Base-by-base conservation (phyloP, 2,888 invertebrate genomes). In the Caradrina clavipalpis region DNA sequence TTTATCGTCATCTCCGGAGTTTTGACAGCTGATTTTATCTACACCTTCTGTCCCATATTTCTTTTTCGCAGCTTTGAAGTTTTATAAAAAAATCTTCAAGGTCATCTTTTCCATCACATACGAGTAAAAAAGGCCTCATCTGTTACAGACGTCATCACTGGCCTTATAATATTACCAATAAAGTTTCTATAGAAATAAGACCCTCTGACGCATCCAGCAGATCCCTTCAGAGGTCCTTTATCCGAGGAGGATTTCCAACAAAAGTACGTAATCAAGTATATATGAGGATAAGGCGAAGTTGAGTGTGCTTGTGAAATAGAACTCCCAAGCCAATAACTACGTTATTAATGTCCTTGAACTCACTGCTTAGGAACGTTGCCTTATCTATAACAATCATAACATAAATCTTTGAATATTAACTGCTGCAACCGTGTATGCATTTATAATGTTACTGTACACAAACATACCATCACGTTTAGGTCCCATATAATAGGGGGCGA, bases 241-340 rank as follows among this genome's bases (percentile, higher is more conserved):
- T 72, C 54, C 59, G 51, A 64, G 31, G 49, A 67, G 56, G 63
- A 67, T 71, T 69, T 54, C 55, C 55, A 56, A 71, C 83, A 80
- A 83, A 83, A 83, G 68, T 69, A 60, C 39, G 63, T 71, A 80
- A 80, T 83, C 69, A 83, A 81, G 68, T 64, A 72, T 70, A 69
- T 68, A 76, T 11, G 64, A 65, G 56, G 56, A 73, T 68, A 62
- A 69, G 63, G 49, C 74, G 68, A 58, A 69, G 58, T 74, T 69
- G 69, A 83, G 80, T 58, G 68, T 69, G 65, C 74, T 65, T 71
- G 71, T 80, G 81, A 69, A 83, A 81, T 83, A 58, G 63, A 73
- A 77, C 78, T 74, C 81, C 73, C 81, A 49, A 71, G 65, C 66
- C 77, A 83, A 83, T 83, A 81, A 69, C 67, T 62, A 72, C 64